Evolutionary conservation across 2,888 invertebrate genomes (phyloP).

Genomic region (Coronaproctus castanopsis): DNA sequence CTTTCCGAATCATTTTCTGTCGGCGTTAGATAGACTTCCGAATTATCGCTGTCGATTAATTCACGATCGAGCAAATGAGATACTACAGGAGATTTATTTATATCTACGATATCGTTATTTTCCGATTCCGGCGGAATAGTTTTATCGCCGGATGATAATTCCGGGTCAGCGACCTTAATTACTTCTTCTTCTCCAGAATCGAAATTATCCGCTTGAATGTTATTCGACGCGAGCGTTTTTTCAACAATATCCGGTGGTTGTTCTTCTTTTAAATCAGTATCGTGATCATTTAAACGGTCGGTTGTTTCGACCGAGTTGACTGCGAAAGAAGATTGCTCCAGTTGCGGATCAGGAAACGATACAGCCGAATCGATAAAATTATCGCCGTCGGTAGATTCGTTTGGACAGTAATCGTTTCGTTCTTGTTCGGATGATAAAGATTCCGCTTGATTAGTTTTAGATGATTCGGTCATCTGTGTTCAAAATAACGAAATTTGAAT

Average conservation of each 20-base stretch:
- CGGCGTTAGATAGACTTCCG: constrained; percentile 46
- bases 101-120: background rate
- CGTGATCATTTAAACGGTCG: background rate
- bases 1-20: constrained; percentile 29
- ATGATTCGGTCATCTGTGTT: too few species aligned
- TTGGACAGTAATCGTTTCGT: too few species aligned
- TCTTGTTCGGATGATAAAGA: too few species aligned
- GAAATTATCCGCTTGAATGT: too few species aligned
- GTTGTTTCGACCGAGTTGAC: background rate
- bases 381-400: too few species aligned
- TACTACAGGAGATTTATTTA: background rate
- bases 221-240: too few species aligned
- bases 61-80: constrained; percentile 27
- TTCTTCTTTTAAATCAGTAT: background rate
- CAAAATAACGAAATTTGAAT: too few species aligned
- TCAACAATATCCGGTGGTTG: too few species aligned
- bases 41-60: constrained; percentile 42
- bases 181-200: background rate
- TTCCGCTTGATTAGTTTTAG: too few species aligned
- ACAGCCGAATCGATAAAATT: background rate
- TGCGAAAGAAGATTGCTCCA: background rate
- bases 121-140: background rate
- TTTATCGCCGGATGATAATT: too few species aligned
- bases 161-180: background rate
- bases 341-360: background rate